Percentiles rank a stretch among this genome's conserved stretches.
phyloP scores from a whole-genome alignment of 2,888 invertebrate species.

The Chymomyza procnemis region DNA sequence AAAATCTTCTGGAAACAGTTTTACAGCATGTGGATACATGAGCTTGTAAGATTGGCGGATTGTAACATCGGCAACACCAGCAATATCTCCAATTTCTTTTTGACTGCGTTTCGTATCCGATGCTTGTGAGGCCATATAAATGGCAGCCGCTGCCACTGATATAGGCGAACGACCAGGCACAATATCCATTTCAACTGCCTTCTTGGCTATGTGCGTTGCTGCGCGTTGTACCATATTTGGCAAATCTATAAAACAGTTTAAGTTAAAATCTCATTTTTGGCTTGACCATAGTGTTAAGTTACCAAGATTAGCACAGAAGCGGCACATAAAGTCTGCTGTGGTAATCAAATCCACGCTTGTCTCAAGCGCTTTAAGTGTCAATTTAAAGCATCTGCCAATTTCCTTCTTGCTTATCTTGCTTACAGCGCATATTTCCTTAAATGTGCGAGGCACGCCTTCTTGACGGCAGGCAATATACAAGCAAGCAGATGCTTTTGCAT shows the following conservation, averaged over 20 bases:
- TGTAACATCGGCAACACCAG: constrained; percentile 98
- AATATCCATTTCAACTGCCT: constrained; percentile 97
- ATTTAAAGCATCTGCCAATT: constrained; percentile 98
- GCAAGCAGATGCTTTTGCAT: constrained; percentile 99
- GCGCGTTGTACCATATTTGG: constrained; percentile 94
- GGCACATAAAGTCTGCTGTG: constrained; percentile 99
- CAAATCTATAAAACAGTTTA: constrained; percentile 77
- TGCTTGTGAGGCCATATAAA: constrained; percentile 99
- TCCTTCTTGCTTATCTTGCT: constrained; percentile 99
- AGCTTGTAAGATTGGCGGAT: constrained; percentile 98
- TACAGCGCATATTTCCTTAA: constrained; percentile 99
- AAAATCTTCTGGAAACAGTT: constrained; percentile 97
- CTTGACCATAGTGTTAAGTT: constrained; percentile 14
- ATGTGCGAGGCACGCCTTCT: constrained; percentile 98
- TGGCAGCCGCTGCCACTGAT: constrained; percentile 99
- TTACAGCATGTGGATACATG: constrained; percentile 95
- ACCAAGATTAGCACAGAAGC: constrained; percentile 97
- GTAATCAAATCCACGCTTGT: constrained; percentile 98
- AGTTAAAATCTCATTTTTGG: no score
- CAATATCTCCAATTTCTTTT: constrained; percentile 98
- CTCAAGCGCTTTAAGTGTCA: constrained; percentile 96
- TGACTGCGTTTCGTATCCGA: constrained; percentile 97
- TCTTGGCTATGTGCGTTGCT: constrained; percentile 97
- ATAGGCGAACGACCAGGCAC: constrained; percentile 99
- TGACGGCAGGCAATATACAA: constrained; percentile 99